Evolutionary conservation across 2,113 vertebrate genomes (phyloP), one percentile per base, ranked within the genome.

Genomic region (Scomber colias): DNA sequence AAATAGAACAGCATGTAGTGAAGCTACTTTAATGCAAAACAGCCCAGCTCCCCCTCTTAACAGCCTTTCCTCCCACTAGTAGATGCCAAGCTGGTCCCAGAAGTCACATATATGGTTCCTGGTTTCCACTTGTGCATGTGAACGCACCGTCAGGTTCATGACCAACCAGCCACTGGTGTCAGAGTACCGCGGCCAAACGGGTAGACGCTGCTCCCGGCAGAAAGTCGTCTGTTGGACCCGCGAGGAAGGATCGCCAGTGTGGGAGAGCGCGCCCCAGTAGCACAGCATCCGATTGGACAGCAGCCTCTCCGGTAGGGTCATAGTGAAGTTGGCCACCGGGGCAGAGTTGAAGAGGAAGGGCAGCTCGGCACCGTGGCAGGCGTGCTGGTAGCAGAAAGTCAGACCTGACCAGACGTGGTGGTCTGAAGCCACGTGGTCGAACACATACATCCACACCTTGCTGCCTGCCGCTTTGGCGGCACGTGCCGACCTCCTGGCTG

Each of bases 41-140:
- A 59, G 14, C n/a, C 27, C 35, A 61, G 2, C 46, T n/a, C 19
- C 6, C 6, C 16, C 19, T 15, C 57, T 12, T 11, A 21, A 8
- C 16, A 51, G 21, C 35, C 3, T 21, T 2, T 2, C 17, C n/a
- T 46, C 11, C 24, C 55, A 14, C 50, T 84, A 94, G 63, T 95
- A 95, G 81, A 95, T 89, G 24, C 89, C 88, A 70, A 96, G 88
- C 35, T 89, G 59, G 87, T 95, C 94, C 95, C 95, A 95, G 89
- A 96, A 95, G 83, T 95, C 94, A 71, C 95, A 96, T 11, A 95
- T 56, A 40, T 87, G 80, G 56, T 91, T 89, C 35, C 92, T 84
- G 80, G 90, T 76, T 51, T 76, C 91, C 7, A 65, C 85, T 75
- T 95, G 93, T 14, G 90, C 77, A 51, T 95, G 94, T 1, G 90